Evolutionary conservation across 2,888 invertebrate genomes (phyloP).

Genomic region (Heteromurus nitidus): DNA sequence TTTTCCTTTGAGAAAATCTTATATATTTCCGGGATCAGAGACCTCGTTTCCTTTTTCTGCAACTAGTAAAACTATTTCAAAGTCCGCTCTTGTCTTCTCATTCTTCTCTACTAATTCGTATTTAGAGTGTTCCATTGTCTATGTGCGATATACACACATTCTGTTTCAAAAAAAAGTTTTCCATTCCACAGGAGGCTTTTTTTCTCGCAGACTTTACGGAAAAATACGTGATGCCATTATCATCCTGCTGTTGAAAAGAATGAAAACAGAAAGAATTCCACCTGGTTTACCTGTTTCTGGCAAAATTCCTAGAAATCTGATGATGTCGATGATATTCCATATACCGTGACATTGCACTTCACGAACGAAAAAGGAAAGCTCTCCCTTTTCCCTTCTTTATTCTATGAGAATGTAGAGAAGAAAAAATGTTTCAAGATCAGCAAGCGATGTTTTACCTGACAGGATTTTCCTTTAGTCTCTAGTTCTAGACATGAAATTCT

Average conservation of each 20-base stretch:
- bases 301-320: conserved; percentile 39
- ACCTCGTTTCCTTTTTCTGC: conserved; percentile 51
- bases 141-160: not conserved
- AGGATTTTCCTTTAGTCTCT: no score
- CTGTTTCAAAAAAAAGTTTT: no score
- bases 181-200: no score
- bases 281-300: conserved; percentile 1
- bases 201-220: no score
- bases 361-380: conserved; percentile 24
- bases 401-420: conserved; percentile 4
- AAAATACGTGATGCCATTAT: conserved; percentile 18
- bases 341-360: conserved; percentile 35
- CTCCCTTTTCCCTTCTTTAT: not conserved
- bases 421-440: not conserved
- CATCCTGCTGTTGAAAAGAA: conserved; percentile 2
- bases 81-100: no score
- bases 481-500: not conserved
- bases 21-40: conserved; percentile 61
- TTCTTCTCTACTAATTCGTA: not conserved
- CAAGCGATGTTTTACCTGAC: not conserved
- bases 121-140: conserved; percentile 8
- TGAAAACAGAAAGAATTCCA: conserved; percentile 14
- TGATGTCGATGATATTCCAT: conserved; percentile 31
- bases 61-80: not conserved
- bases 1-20: conserved; percentile 45